Percentiles rank a stretch among this genome's conserved stretches.
phyloP scores from a whole-genome alignment of 2,113 vertebrate genomes.

The Pelodiscus sinensis region DNA sequence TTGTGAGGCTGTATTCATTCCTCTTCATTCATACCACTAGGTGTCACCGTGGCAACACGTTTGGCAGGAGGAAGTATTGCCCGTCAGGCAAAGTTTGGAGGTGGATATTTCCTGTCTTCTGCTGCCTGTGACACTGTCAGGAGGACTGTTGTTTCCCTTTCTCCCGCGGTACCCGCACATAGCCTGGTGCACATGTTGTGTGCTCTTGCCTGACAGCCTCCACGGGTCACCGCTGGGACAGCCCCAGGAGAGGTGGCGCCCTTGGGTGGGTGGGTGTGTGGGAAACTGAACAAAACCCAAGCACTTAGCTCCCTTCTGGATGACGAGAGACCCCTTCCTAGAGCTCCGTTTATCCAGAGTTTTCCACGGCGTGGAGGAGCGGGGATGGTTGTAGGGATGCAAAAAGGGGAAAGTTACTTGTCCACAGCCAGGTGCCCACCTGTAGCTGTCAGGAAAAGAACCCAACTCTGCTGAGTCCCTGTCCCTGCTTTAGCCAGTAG shows the following conservation, averaged over 20 bases:
- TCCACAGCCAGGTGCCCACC: not conserved
- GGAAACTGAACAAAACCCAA: not conserved
- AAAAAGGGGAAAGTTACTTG: not conserved
- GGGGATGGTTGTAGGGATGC: not conserved
- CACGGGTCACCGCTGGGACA: not conserved
- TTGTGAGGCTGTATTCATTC: not conserved
- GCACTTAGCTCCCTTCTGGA: not conserved
- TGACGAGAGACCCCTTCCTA: not conserved
- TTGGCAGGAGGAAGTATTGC: not conserved
- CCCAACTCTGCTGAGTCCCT: not conserved
- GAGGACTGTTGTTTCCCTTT: not conserved
- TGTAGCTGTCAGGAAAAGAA: not conserved
- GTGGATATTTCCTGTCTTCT: not conserved
- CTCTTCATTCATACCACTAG: not conserved
- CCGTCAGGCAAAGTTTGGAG: not conserved
- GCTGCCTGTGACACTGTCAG: not conserved
- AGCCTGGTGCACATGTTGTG: not conserved
- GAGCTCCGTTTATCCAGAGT: not conserved
- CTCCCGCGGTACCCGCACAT: not conserved
- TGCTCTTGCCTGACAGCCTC: not conserved
- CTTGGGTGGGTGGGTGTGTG: not conserved
- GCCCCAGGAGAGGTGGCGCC: not conserved
- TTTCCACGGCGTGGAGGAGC: not conserved
- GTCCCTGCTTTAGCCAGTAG: not conserved
- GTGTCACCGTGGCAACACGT: not conserved